These are phyloP conservation scores for Metopolophium dirhodum DNA, from an alignment of 1,140 invertebrate species.

Conservation along the genomic window DNA sequence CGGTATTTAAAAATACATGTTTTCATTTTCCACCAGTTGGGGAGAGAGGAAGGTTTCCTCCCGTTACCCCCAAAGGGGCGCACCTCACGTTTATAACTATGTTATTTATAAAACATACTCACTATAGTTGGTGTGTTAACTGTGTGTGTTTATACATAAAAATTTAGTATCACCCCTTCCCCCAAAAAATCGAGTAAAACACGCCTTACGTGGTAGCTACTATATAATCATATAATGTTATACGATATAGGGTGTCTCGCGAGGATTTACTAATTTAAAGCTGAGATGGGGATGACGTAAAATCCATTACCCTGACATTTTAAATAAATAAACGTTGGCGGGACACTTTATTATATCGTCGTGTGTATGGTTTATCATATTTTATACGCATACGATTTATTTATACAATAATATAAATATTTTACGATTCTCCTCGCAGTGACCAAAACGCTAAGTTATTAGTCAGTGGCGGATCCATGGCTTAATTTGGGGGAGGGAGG, in stretches of 20 bases:
- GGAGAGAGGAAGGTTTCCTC: too few species aligned
- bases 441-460: neutral
- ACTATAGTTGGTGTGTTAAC: neutral
- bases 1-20: neutral
- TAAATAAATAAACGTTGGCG: neutral
- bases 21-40: neutral
- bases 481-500: too few species aligned
- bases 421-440: neutral
- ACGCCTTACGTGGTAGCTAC: neutral
- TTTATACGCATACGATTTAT: neutral
- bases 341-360: neutral
- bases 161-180: neutral
- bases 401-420: neutral
- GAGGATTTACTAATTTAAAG: conserved; percentile 16
- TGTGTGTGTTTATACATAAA: neutral
- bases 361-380: neutral
- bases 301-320: neutral
- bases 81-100: neutral
- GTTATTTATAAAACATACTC: neutral
- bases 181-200: neutral
- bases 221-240: neutral
- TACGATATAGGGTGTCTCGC: neutral
- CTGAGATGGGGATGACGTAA: neutral
- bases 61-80: neutral
- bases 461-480: too few species aligned